Evolutionary conservation across 2,113 vertebrate genomes (phyloP).

Genomic region (Pachyramphus minor): DNA sequence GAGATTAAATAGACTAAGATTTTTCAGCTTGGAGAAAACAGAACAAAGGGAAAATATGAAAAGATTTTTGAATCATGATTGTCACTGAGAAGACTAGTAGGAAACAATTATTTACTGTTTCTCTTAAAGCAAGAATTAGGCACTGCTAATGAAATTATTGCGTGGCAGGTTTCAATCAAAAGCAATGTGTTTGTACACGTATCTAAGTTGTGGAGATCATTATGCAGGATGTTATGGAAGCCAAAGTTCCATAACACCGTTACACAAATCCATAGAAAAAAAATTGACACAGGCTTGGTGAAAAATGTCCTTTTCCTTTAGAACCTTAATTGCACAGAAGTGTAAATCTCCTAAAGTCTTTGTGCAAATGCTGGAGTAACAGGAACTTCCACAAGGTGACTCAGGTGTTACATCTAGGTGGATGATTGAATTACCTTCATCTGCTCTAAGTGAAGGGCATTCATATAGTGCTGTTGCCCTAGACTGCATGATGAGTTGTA

Average conservation of each 20-base stretch:
- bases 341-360: background rate
- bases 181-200: background rate
- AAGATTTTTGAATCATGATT: background rate
- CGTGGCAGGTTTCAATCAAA: background rate
- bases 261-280: background rate
- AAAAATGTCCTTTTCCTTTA: background rate
- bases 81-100: background rate
- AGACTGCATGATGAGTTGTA: background rate
- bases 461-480: background rate
- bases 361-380: background rate
- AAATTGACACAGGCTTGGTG: background rate
- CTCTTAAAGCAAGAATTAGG: background rate
- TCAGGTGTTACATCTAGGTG: background rate
- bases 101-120: conserved; percentile 3
- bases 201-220: background rate
- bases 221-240: background rate
- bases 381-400: background rate
- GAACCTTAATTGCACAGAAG: background rate
- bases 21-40: conserved; percentile 20
- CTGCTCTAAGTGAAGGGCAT: background rate
- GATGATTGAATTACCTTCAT: background rate
- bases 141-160: background rate
- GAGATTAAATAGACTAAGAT: conserved; percentile 16
- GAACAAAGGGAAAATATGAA: conserved; percentile 25
- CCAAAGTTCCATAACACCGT: fast-evolving